Conservation (phyloP, 2,113 vertebrate genomes). For the Glaucomys volans region DNA sequence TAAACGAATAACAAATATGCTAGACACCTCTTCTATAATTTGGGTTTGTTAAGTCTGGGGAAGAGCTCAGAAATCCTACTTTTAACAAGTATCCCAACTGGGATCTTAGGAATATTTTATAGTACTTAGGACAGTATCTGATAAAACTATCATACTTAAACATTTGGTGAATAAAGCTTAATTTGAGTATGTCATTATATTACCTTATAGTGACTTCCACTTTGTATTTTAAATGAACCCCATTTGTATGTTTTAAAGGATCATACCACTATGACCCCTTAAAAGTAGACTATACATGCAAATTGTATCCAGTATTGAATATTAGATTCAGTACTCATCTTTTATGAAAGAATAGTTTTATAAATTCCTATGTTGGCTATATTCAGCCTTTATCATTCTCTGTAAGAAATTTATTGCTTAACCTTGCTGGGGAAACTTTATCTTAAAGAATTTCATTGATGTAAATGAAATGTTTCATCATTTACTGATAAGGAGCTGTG, state of each 20-base stretch:
- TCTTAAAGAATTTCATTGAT: slow-evolving; percentile 42
- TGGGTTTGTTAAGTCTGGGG: neutral
- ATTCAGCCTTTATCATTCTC: neutral
- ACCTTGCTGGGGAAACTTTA: neutral
- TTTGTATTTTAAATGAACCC: neutral
- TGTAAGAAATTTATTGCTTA: slow-evolving; percentile 1
- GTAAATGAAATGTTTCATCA: slow-evolving; percentile 53
- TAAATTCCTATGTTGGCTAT: neutral
- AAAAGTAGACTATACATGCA: neutral
- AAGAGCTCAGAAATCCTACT: neutral
- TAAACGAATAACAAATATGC: neutral
- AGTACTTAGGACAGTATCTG: neutral
- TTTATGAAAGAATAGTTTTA: neutral
- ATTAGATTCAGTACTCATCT: neutral
- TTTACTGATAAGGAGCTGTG: slow-evolving; percentile 63
- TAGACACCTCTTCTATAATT: neutral
- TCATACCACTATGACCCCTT: neutral
- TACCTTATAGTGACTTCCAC: neutral
- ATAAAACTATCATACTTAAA: neutral
- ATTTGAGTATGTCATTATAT: neutral
- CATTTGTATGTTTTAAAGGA: neutral
- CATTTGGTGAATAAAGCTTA: neutral
- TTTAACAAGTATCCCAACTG: neutral
- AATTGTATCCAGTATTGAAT: neutral
- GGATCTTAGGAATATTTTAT: neutral